Conservation (phyloP, 2,113 vertebrate species). For the Aleadryas rufinucha region DNA sequence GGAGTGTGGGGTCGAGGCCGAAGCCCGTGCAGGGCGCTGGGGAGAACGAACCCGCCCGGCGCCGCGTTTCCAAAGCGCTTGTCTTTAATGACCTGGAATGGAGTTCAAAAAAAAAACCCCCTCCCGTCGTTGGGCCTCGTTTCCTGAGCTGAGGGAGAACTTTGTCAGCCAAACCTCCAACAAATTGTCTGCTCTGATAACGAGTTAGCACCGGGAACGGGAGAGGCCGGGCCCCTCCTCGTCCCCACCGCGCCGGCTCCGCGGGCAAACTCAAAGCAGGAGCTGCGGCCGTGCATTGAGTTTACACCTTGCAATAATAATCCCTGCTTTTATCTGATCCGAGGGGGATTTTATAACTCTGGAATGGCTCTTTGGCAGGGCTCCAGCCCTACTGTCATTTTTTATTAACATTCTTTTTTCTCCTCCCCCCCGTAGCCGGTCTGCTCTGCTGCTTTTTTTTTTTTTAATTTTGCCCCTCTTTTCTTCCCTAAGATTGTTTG, state of each 20-base stretch:
- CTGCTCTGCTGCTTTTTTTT: background rate
- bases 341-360: constrained; percentile 65
- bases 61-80: background rate
- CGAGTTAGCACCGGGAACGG: background rate
- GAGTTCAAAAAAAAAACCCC: background rate
- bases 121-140: background rate
- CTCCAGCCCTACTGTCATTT: constrained; percentile 64
- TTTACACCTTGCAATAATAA: constrained; percentile 72
- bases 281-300: constrained; percentile 56
- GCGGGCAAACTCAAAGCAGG: constrained; percentile 63
- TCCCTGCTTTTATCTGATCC: constrained; percentile 67
- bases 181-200: constrained; percentile 44
- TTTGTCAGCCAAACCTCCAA: background rate
- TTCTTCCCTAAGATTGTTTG: background rate
- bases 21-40: background rate
- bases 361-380: constrained; percentile 54
- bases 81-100: background rate
- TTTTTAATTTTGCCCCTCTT: background rate
- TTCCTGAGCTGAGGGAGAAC: background rate
- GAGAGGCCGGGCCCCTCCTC: constrained; percentile 4
- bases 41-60: fast-evolving
- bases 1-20: background rate
- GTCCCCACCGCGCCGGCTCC: background rate
- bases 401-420: constrained; percentile 59
- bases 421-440: background rate